phyloP scores from a whole-genome alignment of 1,140 invertebrate species.

The Micrasema minimum region DNA sequence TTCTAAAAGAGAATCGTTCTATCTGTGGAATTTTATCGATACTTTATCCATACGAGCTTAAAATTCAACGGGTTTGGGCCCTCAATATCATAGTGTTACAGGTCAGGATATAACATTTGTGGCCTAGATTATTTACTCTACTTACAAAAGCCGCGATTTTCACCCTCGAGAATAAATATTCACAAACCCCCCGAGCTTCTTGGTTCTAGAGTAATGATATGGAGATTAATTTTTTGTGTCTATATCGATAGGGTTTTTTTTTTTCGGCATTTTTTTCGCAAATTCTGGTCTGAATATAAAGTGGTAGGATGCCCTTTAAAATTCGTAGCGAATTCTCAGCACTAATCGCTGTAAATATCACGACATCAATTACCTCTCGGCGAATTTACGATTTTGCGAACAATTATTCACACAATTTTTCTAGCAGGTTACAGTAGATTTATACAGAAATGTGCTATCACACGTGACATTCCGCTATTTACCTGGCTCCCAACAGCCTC shows the following conservation, averaged over 20 bases:
- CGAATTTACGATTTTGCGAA: not conserved
- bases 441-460: not conserved
- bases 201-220: conserved; percentile 2
- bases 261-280: not conserved
- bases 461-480: not conserved
- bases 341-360: conserved; percentile 1
- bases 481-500: too few species aligned
- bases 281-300: conserved; percentile 9
- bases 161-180: conserved; percentile 7
- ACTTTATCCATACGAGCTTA: too few species aligned
- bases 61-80: not conserved
- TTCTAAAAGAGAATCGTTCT: too few species aligned
- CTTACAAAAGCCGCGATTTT: conserved; percentile 18
- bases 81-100: conserved; percentile 28
- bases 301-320: not conserved
- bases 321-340: not conserved
- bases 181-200: not conserved
- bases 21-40: too few species aligned
- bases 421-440: not conserved
- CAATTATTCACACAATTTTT: not conserved
- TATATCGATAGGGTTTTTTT: not conserved
- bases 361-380: conserved; percentile 5
- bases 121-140: conserved; percentile 28
- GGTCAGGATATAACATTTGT: conserved; percentile 33
- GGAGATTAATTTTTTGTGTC: not conserved